These are phyloP conservation scores for Neolamprologus caudopunctatus DNA, from an alignment of 2,113 vertebrate genomes.

Conservation along the genomic window DNA sequence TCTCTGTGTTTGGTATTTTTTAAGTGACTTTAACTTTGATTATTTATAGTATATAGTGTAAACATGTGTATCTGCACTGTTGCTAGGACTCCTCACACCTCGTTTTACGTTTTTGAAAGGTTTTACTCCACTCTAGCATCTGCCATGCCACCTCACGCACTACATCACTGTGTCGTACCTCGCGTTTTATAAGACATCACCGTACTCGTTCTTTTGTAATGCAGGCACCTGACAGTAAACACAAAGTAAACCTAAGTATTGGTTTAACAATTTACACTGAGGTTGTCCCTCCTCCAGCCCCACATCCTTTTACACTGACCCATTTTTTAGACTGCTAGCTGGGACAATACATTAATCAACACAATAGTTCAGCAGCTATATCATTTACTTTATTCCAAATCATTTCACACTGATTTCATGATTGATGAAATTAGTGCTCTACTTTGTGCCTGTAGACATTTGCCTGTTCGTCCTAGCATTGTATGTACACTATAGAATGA, in stretches of 20 bases:
- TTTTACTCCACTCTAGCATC: slow-evolving; percentile 56
- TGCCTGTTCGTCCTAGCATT: not conserved
- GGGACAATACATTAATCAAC: not conserved
- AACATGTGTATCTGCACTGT: slow-evolving; percentile 36
- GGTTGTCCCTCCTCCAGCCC: not conserved
- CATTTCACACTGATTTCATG: not conserved
- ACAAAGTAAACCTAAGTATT: not conserved
- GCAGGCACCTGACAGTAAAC: not conserved
- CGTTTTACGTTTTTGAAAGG: slow-evolving; percentile 34
- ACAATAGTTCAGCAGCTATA: not conserved
- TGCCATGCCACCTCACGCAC: slow-evolving; percentile 19
- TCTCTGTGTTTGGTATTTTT: slow-evolving; percentile 48
- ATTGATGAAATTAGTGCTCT: not conserved
- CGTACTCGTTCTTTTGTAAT: not conserved
- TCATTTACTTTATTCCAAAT: not conserved
- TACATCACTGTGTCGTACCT: slow-evolving; percentile 7
- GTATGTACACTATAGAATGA: not conserved
- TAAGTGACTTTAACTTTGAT: slow-evolving; percentile 42
- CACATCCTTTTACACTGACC: not conserved
- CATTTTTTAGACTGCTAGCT: not conserved
- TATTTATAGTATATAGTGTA: slow-evolving; percentile 52
- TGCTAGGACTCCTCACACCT: slow-evolving; percentile 21
- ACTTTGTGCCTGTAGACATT: not conserved
- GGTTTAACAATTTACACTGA: not conserved
- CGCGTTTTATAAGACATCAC: not conserved